Evolutionary conservation across 2,888 invertebrate species (phyloP).

Genomic region (Caenorhabditis angaria): DNA sequence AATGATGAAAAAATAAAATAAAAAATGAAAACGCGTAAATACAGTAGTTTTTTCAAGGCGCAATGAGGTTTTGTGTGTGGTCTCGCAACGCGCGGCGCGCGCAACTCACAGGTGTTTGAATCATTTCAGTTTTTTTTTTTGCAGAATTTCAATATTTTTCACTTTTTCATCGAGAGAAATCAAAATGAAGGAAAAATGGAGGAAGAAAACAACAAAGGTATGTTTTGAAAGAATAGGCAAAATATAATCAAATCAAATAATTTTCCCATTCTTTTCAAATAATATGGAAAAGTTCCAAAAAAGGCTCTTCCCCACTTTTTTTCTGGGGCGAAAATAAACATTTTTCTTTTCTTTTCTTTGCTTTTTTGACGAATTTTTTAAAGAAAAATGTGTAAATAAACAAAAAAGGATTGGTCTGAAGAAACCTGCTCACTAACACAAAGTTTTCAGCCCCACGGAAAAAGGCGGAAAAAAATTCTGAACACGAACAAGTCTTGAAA

Average conservation of each 20-base stretch:
- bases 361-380: neutral
- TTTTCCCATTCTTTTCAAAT: too few relatives aligned
- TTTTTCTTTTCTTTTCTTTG: neutral
- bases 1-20: neutral
- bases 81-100: neutral
- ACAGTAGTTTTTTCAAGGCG: neutral
- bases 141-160: neutral
- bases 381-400: neutral
- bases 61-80: neutral
- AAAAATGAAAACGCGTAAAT: neutral
- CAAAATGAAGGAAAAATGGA: too few relatives aligned
- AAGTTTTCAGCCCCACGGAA: neutral
- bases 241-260: too few relatives aligned
- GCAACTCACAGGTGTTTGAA: too few relatives aligned
- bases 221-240: too few relatives aligned
- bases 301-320: too few relatives aligned
- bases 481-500: neutral
- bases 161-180: neutral
- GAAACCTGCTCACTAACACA: too few relatives aligned
- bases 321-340: neutral
- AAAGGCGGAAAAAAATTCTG: neutral
- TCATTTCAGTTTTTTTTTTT: neutral
- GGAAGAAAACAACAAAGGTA: too few relatives aligned
- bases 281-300: too few relatives aligned
- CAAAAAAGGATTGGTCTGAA: neutral